Evolutionary conservation across 2,888 invertebrate genomes (phyloP), one percentile per base, ranked within the genome.

Genomic region (Erannis defoliaria): DNA sequence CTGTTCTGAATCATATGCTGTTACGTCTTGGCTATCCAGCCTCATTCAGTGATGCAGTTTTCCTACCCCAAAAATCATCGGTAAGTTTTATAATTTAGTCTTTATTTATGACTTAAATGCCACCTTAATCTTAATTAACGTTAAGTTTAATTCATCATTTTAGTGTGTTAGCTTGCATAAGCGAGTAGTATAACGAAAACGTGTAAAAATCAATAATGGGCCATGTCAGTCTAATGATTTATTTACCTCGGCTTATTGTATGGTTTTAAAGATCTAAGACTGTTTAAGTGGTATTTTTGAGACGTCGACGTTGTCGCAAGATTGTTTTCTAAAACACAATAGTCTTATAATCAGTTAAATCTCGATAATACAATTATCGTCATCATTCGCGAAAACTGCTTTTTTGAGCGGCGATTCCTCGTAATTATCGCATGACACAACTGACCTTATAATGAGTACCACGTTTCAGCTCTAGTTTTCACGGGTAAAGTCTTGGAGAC

Each of bases 11-110:
- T 16, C 4, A 16, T n/a, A 29, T n/a, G 16, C 45, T 19, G 5
- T n/a, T n/a, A 5, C 1, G 5, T 29, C n/a, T 5, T 29, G 29
- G 19, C 23, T 8, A 48, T 38, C 12, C 14, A 37, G 40, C n/a
- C 33, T 14, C 40, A 26, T 35, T 49, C 18, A 43, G 60, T 43
- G 48, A 60, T 60, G 54, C 48, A 42, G 42, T 68, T 67, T 62
- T 63, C 55, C 67, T 64, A 66, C 61, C 40, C 54, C 56, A 29
- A 21, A 51, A 64, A 59, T 57, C 50, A 71, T 74, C 60, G 73
- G 80, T 80, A 74, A 79, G 80, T 78, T 64, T 68, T 63, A 65
- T 21, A 23, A 56, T 55, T 67, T 77, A 76, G 71, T 74, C 70
- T 75, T 70, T 75, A 56, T 62, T 35, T 42, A 35, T 1, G 6